A percentile compares a stretch with the other conserved stretches of the same genome.
Conservation (phyloP, 2,888 invertebrate genomes). For the Sericinus montela region DNA sequence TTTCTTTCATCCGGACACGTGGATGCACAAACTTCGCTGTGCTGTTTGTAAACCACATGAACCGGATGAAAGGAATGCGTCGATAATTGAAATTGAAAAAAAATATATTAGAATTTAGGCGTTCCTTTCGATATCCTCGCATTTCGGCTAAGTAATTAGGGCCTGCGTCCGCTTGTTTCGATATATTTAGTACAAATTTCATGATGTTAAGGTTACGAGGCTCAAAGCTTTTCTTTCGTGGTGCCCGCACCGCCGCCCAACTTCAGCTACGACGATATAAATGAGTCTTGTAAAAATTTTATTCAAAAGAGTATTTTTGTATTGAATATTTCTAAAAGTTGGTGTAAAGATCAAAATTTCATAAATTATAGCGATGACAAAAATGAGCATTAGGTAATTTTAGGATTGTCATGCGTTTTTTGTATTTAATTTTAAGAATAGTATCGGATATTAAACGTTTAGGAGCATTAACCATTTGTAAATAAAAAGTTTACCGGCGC, state of each 20-base stretch:
- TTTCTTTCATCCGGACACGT: slow-evolving; percentile 31
- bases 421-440: slow-evolving; percentile 81
- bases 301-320: slow-evolving; percentile 81
- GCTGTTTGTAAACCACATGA: neutral
- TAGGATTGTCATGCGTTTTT: slow-evolving; percentile 78
- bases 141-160: slow-evolving; percentile 77
- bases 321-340: slow-evolving; percentile 81
- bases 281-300: slow-evolving; percentile 78
- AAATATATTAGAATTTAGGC: slow-evolving; percentile 75
- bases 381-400: slow-evolving; percentile 74
- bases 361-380: slow-evolving; percentile 76
- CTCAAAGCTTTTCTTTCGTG: slow-evolving; percentile 77
- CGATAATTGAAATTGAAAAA: slow-evolving; percentile 35
- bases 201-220: slow-evolving; percentile 78
- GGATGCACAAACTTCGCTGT: neutral
- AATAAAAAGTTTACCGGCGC: slow-evolving; percentile 72
- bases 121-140: slow-evolving; percentile 77
- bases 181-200: slow-evolving; percentile 80
- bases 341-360: slow-evolving; percentile 81
- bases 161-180: slow-evolving; percentile 72
- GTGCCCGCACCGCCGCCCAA: slow-evolving; percentile 55
- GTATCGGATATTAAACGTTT: slow-evolving; percentile 82
- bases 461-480: slow-evolving; percentile 86
- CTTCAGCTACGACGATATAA: slow-evolving; percentile 52
- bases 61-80: slow-evolving; percentile 12